phyloP scores from a whole-genome alignment of 2,888 invertebrate species.

The Acleris laterana region DNA sequence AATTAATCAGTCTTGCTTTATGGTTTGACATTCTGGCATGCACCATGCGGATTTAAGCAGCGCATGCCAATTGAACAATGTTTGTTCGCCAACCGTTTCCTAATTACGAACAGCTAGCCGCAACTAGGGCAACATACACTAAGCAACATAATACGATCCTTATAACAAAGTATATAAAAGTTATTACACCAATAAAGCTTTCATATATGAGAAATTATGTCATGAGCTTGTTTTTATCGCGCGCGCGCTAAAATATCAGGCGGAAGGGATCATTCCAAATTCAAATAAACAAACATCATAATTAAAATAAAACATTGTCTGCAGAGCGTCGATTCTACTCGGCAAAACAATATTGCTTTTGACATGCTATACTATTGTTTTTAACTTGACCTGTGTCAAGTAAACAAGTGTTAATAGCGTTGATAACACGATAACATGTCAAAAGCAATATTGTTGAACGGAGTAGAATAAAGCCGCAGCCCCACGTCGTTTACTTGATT shows the following conservation, averaged over 20 bases:
- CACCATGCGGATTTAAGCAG: constrained; percentile 30
- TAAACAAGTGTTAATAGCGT: no score
- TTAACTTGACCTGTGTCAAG: no score
- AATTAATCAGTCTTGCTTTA: constrained; percentile 29
- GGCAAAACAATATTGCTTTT: no score
- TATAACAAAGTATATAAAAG: background rate
- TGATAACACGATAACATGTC: no score
- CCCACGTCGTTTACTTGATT: constrained; percentile 4
- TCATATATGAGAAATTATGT: background rate
- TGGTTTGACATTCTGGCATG: constrained; percentile 39
- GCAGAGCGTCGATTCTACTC: no score
- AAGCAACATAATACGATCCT: background rate
- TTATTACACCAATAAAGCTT: background rate
- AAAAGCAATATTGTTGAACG: no score
- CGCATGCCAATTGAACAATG: constrained; percentile 46
- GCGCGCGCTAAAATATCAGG: constrained; percentile 8
- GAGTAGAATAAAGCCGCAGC: background rate
- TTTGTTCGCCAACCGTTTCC: constrained; percentile 44
- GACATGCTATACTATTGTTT: no score
- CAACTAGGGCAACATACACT: background rate
- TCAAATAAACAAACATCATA: background rate
- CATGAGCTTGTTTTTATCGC: background rate
- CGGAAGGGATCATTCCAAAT: constrained; percentile 2
- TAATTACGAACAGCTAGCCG: constrained; percentile 9
- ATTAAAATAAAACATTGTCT: constrained; percentile 21